Conservation (phyloP, 2,888 invertebrate genomes). For the Pterostichus niger region DNA sequence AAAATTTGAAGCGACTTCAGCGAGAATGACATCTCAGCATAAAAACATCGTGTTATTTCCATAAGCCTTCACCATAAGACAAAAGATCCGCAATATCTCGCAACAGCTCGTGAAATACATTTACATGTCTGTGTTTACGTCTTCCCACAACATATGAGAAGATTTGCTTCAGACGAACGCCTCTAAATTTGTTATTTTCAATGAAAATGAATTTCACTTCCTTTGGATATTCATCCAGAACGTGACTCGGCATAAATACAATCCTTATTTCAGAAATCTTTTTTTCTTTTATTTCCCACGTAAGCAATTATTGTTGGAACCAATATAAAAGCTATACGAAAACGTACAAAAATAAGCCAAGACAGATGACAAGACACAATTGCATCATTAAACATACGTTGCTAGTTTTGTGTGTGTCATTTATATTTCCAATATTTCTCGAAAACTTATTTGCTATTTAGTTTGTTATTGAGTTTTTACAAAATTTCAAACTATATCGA, state of each 20-base stretch:
- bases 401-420: too few relatives aligned
- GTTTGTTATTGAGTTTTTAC: too few relatives aligned
- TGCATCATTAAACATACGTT: too few relatives aligned
- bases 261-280: background rate
- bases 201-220: slow-evolving; percentile 40
- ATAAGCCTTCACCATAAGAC: slow-evolving; percentile 41
- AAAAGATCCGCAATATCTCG: slow-evolving; percentile 37
- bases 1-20: slow-evolving; percentile 49
- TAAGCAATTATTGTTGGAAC: background rate
- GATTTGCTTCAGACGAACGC: slow-evolving; percentile 12
- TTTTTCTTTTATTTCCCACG: background rate
- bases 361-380: too few relatives aligned
- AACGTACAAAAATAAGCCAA: too few relatives aligned
- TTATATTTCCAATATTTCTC: too few relatives aligned
- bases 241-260: slow-evolving; percentile 21
- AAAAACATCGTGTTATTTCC: slow-evolving; percentile 56
- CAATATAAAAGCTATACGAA: background rate
- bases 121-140: slow-evolving; percentile 44
- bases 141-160: slow-evolving; percentile 16
- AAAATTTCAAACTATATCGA: too few relatives aligned
- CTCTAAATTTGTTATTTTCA: slow-evolving; percentile 10
- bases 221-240: slow-evolving; percentile 15
- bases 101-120: slow-evolving; percentile 46
- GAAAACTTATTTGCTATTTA: too few relatives aligned
- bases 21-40: slow-evolving; percentile 43